A percentile compares a stretch with the other conserved stretches of the same genome.
Evolutionary conservation across 1,140 invertebrate species (phyloP).

Genomic region (Pseudobourletiella spinata): DNA sequence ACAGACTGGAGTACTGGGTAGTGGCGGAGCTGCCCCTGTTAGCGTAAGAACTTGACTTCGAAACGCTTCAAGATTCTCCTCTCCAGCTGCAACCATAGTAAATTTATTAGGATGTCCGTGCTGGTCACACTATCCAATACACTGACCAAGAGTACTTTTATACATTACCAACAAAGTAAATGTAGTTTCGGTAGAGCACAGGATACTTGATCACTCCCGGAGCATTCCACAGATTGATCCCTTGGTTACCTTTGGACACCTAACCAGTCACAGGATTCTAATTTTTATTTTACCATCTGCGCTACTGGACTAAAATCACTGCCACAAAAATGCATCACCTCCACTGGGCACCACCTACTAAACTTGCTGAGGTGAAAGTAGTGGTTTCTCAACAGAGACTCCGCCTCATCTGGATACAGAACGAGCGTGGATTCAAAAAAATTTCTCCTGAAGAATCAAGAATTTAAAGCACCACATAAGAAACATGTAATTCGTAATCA

Average conservation of each 20-base stretch:
- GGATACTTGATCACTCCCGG: conserved; percentile 18
- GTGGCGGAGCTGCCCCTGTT: neutral
- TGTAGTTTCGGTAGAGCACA: conserved; percentile 19
- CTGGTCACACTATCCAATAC: too few species aligned
- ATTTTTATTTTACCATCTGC: too few species aligned
- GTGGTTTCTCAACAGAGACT: conserved; percentile 14
- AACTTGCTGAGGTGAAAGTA: conserved; percentile 26
- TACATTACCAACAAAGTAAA: conserved; percentile 31
- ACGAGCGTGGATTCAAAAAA: conserved; percentile 18
- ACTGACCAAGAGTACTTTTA: too few species aligned
- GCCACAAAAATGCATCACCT: too few species aligned
- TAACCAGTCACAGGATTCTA: too few species aligned
- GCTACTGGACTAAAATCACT: too few species aligned
- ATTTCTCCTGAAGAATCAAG: conserved; percentile 13
- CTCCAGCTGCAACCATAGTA: conserved; percentile 14
- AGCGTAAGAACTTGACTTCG: conserved; percentile 4
- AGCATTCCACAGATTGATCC: conserved; percentile 26
- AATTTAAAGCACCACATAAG: neutral
- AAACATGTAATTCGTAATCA: neutral
- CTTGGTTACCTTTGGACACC: conserved; percentile 26
- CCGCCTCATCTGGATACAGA: conserved; percentile 15
- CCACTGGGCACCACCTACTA: conserved; percentile 26
- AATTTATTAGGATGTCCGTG: too few species aligned
- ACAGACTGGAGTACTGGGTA: neutral
- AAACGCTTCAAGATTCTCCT: conserved; percentile 20